These are phyloP conservation scores for Cuculus canorus DNA, from an alignment of 2,797 vertebrate genomes.

Conservation along the genomic window DNA sequence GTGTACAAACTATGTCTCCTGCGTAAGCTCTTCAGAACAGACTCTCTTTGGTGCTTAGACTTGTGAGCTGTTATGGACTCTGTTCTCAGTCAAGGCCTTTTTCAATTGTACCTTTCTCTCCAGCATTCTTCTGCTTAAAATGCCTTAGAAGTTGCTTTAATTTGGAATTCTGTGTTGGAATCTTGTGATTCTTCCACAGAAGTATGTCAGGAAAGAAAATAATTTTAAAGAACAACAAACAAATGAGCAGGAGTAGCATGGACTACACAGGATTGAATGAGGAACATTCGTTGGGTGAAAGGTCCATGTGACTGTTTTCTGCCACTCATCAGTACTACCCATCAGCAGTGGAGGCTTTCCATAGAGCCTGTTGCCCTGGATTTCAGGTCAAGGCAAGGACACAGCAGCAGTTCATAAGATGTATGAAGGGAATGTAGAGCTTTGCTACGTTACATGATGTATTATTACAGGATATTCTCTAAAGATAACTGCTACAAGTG, in stretches of 20 bases:
- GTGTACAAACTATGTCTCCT: neutral
- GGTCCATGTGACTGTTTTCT: neutral
- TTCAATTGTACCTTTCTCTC: neutral
- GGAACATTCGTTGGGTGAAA: neutral
- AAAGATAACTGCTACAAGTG: neutral
- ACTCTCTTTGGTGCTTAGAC: neutral
- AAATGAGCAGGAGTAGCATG: neutral
- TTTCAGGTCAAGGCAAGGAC: neutral
- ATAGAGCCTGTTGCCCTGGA: neutral
- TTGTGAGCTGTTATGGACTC: neutral
- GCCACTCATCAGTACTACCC: neutral
- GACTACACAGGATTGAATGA: neutral
- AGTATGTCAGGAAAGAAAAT: neutral
- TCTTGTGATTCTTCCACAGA: neutral
- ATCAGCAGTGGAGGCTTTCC: neutral
- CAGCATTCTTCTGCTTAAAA: neutral
- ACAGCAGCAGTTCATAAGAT: neutral
- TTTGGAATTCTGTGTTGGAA: neutral
- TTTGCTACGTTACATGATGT: neutral
- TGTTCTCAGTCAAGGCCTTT: neutral
- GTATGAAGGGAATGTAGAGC: neutral
- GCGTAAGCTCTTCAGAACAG: neutral
- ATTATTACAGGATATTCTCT: neutral
- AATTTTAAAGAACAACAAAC: neutral
- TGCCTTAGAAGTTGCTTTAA: neutral